Evolutionary conservation across 2,888 invertebrate genomes (phyloP).

Genomic region (Drosophila mayaguana): DNA sequence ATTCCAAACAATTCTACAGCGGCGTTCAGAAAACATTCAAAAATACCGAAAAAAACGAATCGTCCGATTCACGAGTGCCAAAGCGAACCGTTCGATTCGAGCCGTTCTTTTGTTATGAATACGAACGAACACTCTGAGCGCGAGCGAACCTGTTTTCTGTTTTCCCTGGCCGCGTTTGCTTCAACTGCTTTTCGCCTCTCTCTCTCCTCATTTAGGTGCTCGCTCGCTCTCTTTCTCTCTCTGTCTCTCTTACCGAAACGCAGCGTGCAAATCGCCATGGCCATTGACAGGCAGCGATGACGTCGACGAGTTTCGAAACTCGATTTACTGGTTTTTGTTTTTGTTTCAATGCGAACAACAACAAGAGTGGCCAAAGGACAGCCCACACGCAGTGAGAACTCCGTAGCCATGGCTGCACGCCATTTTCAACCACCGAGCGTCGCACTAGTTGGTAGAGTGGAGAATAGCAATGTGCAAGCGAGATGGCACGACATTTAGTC

Average conservation of each 20-base stretch:
- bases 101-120: constrained; percentile 85
- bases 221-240: constrained; percentile 24
- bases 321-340: constrained; percentile 69
- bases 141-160: constrained; percentile 79
- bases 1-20: constrained; percentile 36
- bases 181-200: constrained; percentile 33
- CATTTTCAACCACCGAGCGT: constrained; percentile 73
- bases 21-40: constrained; percentile 55
- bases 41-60: constrained; percentile 42
- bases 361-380: constrained; percentile 56
- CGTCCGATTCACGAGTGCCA: constrained; percentile 69
- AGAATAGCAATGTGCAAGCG: constrained; percentile 25
- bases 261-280: constrained; percentile 69
- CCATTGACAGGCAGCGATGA: constrained; percentile 62
- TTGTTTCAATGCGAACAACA: constrained; percentile 38
- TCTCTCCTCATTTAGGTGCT: constrained; percentile 27
- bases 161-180: constrained; percentile 33
- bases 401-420: constrained; percentile 66
- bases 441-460: constrained; percentile 22
- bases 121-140: constrained; percentile 71
- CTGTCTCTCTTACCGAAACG: constrained; percentile 28
- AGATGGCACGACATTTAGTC: constrained; percentile 48
- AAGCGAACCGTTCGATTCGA: constrained; percentile 84
- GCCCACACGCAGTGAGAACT: constrained; percentile 73
- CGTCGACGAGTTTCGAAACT: constrained; percentile 64